These are phyloP conservation scores for Siphamia tubifer DNA, from an alignment of 2,113 vertebrate genomes.

Conservation along the genomic window DNA sequence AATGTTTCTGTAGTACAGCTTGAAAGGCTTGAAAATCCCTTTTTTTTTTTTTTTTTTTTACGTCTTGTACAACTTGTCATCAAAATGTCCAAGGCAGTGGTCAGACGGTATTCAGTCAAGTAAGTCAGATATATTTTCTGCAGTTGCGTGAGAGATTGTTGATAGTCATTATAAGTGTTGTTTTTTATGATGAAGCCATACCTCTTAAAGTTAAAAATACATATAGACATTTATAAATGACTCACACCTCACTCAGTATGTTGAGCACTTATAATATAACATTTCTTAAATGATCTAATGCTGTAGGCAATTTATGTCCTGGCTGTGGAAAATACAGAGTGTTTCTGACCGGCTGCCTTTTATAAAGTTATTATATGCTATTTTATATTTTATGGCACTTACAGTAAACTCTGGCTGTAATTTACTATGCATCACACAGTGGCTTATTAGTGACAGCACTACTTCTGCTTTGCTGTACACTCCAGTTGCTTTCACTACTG, in stretches of 20 bases:
- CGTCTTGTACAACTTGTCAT: background rate
- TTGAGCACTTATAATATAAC: background rate
- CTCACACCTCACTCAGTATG: background rate
- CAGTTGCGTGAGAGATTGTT: background rate
- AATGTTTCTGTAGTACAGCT: background rate
- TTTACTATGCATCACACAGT: too few species aligned
- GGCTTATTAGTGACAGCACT: too few species aligned
- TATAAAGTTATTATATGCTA: too few species aligned
- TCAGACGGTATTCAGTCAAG: background rate
- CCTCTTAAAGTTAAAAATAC: background rate
- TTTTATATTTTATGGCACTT: too few species aligned
- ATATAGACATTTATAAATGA: background rate
- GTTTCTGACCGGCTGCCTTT: too few species aligned
- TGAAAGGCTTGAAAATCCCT: background rate
- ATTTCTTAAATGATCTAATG: background rate
- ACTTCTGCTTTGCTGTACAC: too few species aligned
- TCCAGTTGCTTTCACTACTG: too few species aligned
- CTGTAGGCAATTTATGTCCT: too few species aligned
- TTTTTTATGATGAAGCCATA: background rate
- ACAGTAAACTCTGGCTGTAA: too few species aligned
- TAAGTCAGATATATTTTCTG: constrained; percentile 1
- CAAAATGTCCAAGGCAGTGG: background rate
- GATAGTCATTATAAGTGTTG: background rate
- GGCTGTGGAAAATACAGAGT: background rate
- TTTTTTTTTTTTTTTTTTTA: background rate